phyloP scores from a whole-genome alignment of 2,113 vertebrate genomes.

The Sorex fumeus region DNA sequence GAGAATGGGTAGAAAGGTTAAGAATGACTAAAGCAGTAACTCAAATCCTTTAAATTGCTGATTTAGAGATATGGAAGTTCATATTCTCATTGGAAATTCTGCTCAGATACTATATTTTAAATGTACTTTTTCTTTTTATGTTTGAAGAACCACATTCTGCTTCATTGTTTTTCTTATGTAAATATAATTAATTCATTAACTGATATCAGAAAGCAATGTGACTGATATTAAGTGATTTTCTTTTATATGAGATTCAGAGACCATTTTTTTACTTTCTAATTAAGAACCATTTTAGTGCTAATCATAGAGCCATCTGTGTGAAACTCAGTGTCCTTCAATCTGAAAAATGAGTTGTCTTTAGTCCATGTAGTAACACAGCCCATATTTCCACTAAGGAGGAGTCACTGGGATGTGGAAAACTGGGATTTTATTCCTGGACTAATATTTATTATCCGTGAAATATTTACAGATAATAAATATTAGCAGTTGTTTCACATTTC shows the following conservation, averaged over 20 bases:
- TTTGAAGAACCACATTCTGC: slow-evolving; percentile 69
- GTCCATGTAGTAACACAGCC: background rate
- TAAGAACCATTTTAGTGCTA: slow-evolving; percentile 69
- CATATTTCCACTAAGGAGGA: background rate
- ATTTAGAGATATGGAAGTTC: background rate
- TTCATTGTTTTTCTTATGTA: slow-evolving; percentile 75
- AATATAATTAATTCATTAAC: slow-evolving; percentile 78
- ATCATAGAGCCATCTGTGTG: slow-evolving; percentile 76
- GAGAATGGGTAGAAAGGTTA: background rate
- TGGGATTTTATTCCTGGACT: background rate
- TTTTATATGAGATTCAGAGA: slow-evolving; percentile 54
- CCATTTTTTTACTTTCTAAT: slow-evolving; percentile 69
- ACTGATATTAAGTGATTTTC: slow-evolving; percentile 74
- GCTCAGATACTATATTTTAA: slow-evolving; percentile 28
- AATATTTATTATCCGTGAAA: background rate
- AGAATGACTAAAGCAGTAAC: background rate
- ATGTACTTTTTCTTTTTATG: background rate
- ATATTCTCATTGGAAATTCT: background rate
- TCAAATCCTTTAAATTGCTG: slow-evolving; percentile 16
- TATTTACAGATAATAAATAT: background rate
- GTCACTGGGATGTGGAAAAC: background rate
- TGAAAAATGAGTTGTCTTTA: background rate
- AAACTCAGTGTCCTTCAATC: slow-evolving; percentile 54
- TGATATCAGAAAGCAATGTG: slow-evolving; percentile 57
- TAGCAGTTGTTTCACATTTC: background rate